Percentiles rank a stretch among this genome's conserved stretches.
Evolutionary conservation across 2,888 invertebrate genomes (phyloP).

Genomic region (Philopedon plagiatum): DNA sequence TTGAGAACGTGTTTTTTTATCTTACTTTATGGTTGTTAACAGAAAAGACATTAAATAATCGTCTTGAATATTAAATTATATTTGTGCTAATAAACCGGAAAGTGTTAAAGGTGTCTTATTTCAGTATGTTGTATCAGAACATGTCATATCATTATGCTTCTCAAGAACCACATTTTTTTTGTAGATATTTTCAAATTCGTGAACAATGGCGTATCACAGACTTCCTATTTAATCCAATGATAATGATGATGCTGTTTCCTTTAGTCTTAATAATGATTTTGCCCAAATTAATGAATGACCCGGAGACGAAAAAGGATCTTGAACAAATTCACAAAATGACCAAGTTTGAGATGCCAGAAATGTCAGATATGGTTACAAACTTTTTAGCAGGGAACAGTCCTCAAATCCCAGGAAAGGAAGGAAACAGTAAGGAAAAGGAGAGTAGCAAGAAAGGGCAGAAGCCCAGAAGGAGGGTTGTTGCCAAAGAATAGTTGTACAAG

Average conservation of each 20-base stretch:
- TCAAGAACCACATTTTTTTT: background rate
- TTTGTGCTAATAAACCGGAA: too few relatives aligned
- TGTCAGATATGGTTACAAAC: slow-evolving; percentile 94
- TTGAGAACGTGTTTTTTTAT: too few relatives aligned
- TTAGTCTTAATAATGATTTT: slow-evolving; percentile 91
- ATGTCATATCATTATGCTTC: too few relatives aligned
- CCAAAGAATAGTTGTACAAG: slow-evolving; percentile 33
- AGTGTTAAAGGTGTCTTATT: too few relatives aligned
- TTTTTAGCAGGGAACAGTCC: slow-evolving; percentile 85
- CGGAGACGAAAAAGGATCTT: slow-evolving; percentile 96
- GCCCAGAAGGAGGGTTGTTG: slow-evolving; percentile 59
- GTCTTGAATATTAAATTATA: too few relatives aligned
- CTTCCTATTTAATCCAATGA: slow-evolving; percentile 97
- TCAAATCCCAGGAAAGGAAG: slow-evolving; percentile 49
- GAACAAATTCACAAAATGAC: slow-evolving; percentile 89
- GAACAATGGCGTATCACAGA: slow-evolving; percentile 98
- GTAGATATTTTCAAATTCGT: slow-evolving; percentile 87
- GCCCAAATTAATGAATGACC: slow-evolving; percentile 98
- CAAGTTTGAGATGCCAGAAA: slow-evolving; percentile 92
- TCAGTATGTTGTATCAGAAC: too few relatives aligned
- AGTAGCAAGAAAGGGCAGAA: slow-evolving; percentile 61
- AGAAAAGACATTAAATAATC: too few relatives aligned
- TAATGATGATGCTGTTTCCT: slow-evolving; percentile 97
- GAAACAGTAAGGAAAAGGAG: slow-evolving; percentile 48
- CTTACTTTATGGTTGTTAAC: too few relatives aligned